phyloP scores from a whole-genome alignment of 1,140 invertebrate genomes.

The Sitophilus oryzae region DNA sequence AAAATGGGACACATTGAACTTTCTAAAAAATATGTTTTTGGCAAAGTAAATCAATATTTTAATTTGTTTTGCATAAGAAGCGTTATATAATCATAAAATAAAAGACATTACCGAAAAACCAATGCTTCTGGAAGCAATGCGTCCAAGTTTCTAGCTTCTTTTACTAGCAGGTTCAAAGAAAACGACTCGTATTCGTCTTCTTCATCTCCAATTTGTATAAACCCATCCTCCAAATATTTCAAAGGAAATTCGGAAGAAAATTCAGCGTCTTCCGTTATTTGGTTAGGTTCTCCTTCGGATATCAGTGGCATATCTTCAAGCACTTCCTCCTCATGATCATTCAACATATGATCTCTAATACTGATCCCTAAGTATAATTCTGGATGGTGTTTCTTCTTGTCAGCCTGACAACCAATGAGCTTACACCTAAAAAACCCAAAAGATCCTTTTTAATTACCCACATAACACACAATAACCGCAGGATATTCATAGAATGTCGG shows the following conservation, averaged over 20 bases:
- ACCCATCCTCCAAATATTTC: conserved; percentile 36
- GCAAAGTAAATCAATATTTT: too few relatives aligned
- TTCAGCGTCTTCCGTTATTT: conserved; percentile 7
- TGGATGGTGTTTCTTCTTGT: conserved; percentile 46
- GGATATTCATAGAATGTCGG: too few relatives aligned
- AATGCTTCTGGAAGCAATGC: conserved; percentile 34
- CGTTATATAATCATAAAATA: neutral
- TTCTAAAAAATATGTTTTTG: too few relatives aligned
- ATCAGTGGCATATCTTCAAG: conserved; percentile 20
- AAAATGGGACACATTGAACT: too few relatives aligned
- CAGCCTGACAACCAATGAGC: conserved; percentile 45
- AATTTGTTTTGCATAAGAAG: conserved; percentile 10
- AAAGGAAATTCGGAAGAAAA: conserved; percentile 15
- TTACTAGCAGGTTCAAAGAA: conserved; percentile 32
- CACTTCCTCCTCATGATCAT: conserved; percentile 8
- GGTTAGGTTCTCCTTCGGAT: conserved; percentile 21
- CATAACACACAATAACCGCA: too few relatives aligned
- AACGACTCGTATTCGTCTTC: conserved; percentile 22
- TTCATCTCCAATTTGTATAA: conserved; percentile 34
- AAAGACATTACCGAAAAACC: conserved; percentile 26
- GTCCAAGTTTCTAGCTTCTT: conserved; percentile 34
- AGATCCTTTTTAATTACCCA: too few relatives aligned
- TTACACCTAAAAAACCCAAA: conserved; percentile 38
- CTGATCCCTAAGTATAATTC: conserved; percentile 48
- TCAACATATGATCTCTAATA: conserved; percentile 42